Evolutionary conservation across 64 coral and sea anemone species (phyloP), one percentile per base, ranked within the genome.

Genomic region (Actinia tenebrosa): DNA sequence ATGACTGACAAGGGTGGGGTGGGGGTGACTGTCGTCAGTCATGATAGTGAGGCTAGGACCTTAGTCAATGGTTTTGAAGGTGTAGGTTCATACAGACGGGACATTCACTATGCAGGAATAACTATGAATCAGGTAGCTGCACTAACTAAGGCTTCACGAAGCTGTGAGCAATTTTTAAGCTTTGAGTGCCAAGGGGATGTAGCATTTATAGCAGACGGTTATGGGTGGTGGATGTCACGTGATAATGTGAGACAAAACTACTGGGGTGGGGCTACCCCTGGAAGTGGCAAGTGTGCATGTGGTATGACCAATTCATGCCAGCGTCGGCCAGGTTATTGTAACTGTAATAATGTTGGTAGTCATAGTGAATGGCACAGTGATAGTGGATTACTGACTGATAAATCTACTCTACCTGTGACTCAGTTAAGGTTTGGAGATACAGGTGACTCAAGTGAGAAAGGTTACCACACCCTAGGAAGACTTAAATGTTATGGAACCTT

Each of bases 11-110:
- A 92, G 63, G 81, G 82, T n/a, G 63, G 86, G 23, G 52, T 88
- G 56, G 91, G 91, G 16, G 80, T 92, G 56, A 92, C 91, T 19
- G 86, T 92, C 47, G 47, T 92, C 42, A 61, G 91, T 92, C 91
- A 87, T 82, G 86, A 92, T 55, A 92, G 91, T 47, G 86, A 92
- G 64, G 60, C 56, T 3, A 88, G 86, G 56, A 92, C 80, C 3
- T 17, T 84, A 7, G 91, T 92, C 3, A 18, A 63, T 60, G 86
- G 86, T 63, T 88, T 54, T 78, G 79, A 84, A 22, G 5, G 5
- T 5, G 3, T 0, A 64, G 91, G 86, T 19, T 75, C 86, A 46
- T 92, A 92, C 44, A 16, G 11, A 0, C 53, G 75, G 11, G 22
- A 58, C 10, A 45, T 92, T 3, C 60, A 61, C 3, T 92, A 88